Base-by-base conservation (phyloP, 2,888 invertebrate genomes). In the Ryuthela nishihirai region DNA sequence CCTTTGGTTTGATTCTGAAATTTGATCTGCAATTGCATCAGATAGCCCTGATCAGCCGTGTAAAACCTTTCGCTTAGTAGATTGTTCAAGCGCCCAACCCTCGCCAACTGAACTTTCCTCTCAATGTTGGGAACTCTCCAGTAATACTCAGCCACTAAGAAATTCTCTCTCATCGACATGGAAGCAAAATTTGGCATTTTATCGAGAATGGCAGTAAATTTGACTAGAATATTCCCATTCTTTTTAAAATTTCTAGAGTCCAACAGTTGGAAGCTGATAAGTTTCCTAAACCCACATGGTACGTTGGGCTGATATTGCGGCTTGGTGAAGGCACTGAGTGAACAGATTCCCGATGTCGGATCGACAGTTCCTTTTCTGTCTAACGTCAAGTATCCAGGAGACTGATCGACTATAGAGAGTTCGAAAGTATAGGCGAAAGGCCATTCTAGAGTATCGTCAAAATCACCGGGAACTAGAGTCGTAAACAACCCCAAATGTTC, bases 11-110 rank as follows among this genome's bases (percentile, higher is more conserved):
- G 53, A 34, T 64, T 62, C 35, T 67, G 58, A 17, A 67, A 65
- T 12, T 64, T 65, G 1, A 69, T 24, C 25, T 67, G 61, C 10
- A 69, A 25, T 40, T 64, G 59, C 62, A 67, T 54, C 7, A 65
- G 55, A 44, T 69, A 67, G 0, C 69, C 69, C 24, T 68, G 69
- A 4, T 62, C 50, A 18, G 64, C 62, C n/a, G 68, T 67, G 40
- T 68, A 69, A 36, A 69, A 69, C 12, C 65, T 43, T 12, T 62
- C 54, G 32, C 67, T 67, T 23, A 65, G 44, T 50, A 64, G n/a
- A 25, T 56, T 59, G 32, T 20, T 49, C 17, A 62, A 23, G 4
- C 56, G 34, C 15, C 47, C 49, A 10, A 49, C 18, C 23, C 54
- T 48, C 6, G 53, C 50, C n/a, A 45, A 26, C n/a, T 64, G 58